Evolutionary conservation across 35 echinoderm and acorn worm species (phyloP), one percentile per base, ranked within the genome.

Genomic region (Apostichopus californicus): DNA sequence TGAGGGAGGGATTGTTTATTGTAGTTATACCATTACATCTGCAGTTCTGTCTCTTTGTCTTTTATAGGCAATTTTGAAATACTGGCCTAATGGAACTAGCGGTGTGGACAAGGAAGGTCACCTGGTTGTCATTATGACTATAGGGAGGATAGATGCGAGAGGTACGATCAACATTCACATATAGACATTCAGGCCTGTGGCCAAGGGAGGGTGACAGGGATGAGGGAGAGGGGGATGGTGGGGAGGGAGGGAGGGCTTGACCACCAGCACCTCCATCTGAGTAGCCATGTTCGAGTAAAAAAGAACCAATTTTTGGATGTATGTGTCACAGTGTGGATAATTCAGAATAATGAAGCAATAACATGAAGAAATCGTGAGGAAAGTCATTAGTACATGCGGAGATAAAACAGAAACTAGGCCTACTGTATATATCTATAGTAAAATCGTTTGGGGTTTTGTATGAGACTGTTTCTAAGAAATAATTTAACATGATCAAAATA

Each of bases 51-150:
- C 0, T 46, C 28, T 46, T 46, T 46, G 34, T 46, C 34, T 46
- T 46, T 46, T 46, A 34, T 34, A 78, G 77, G 77, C 77, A 78
- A 78, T 78, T 8, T 21, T 9, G 10, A 78, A 78, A 5, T 78
- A 78, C 77, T 78, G 77, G 77, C 77, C 77, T 4, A 78, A 34
- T 21, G 77, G 77, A 21, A 12, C 20, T 78, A 26, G 77, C 52
- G 77, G 77, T 18, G 18, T 78, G 7, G 77, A 78, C 77, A 78
- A 78, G 13, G 77, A 78, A 25, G 77, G 77, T 5, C 77, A 78
- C 18, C 22, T 78, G 1, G 77, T 78, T 21, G 77, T 26, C 6
- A 78, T 78, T 78, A 78, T 78, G 77, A 34, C 23, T 9, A 10
- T 78, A 0, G 77, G 77, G 1, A 6, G 10, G 34, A 34, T 78